phyloP scores from a whole-genome alignment of 2,888 invertebrate species.

The Harpalus rubripes region DNA sequence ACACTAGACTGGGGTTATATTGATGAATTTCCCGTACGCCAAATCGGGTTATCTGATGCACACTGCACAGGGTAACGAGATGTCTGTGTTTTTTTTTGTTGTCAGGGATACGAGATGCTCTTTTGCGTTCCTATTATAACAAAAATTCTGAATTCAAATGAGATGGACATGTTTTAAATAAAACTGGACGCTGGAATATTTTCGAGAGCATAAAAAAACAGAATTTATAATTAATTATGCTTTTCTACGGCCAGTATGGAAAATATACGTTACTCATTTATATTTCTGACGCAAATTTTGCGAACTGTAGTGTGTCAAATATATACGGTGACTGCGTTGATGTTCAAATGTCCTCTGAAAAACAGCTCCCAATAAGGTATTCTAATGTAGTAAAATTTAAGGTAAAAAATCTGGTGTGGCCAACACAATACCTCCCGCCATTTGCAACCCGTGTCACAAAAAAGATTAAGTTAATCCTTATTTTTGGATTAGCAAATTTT shows the following conservation, averaged over 20 bases:
- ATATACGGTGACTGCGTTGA: no score
- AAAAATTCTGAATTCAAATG: not conserved
- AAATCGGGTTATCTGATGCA: slow-evolving; percentile 12
- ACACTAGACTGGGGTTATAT: slow-evolving; percentile 14
- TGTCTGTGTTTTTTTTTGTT: slow-evolving; percentile 6
- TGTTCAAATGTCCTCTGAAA: no score
- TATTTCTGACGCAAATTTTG: not conserved
- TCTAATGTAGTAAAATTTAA: no score
- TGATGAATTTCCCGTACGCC: slow-evolving; percentile 37
- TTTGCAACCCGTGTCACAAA: no score
- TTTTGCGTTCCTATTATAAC: not conserved
- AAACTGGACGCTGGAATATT: not conserved
- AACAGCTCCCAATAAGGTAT: no score
- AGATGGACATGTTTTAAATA: slow-evolving; percentile 1
- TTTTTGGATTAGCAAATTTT: no score
- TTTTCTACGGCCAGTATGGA: not conserved
- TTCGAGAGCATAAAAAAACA: not conserved
- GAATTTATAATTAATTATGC: not conserved
- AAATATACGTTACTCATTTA: not conserved
- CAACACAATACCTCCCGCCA: no score
- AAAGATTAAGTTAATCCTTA: no score
- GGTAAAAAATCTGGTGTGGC: no score
- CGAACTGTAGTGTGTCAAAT: no score
- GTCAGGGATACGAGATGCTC: not conserved
- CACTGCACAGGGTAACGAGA: slow-evolving; percentile 7